These are phyloP conservation scores for Lysandra bellargus DNA, from an alignment of 2,888 invertebrate genomes.

Conservation along the genomic window DNA sequence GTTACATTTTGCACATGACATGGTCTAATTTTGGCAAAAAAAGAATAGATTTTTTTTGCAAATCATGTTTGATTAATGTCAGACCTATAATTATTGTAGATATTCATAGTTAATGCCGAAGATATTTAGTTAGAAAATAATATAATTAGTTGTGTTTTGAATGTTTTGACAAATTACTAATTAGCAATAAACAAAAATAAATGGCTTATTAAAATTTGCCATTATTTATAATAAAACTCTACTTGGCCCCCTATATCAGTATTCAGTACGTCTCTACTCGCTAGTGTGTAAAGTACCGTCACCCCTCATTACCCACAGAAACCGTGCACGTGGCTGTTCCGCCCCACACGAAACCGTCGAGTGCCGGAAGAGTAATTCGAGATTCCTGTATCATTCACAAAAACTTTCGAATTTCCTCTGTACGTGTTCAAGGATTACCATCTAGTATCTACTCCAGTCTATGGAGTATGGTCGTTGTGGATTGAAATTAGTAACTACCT, in stretches of 20 bases:
- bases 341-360: slow-evolving; percentile 30
- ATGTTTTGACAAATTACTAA: too few species aligned
- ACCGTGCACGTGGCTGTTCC: slow-evolving; percentile 49
- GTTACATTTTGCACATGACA: not conserved
- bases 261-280: not conserved
- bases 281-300: slow-evolving; percentile 32
- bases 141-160: too few species aligned
- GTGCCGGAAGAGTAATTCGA: slow-evolving; percentile 20
- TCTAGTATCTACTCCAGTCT: not conserved
- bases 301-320: slow-evolving; percentile 40
- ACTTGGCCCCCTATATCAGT: not conserved
- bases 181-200: too few species aligned
- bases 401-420: slow-evolving; percentile 9
- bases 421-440: not conserved
- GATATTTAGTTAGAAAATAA: too few species aligned
- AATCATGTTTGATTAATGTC: not conserved
- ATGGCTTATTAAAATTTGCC: not conserved
- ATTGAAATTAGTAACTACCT: not conserved
- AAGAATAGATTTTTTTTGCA: not conserved
- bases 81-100: not conserved
- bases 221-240: not conserved
- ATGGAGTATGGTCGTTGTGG: not conserved
- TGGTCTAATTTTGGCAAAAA: not conserved
- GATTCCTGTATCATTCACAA: slow-evolving; percentile 23
- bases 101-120: too few species aligned